A percentile compares a stretch with the other conserved stretches of the same genome.
phyloP scores from a whole-genome alignment of 2,888 invertebrate genomes.

The Copidosoma aretas region DNA sequence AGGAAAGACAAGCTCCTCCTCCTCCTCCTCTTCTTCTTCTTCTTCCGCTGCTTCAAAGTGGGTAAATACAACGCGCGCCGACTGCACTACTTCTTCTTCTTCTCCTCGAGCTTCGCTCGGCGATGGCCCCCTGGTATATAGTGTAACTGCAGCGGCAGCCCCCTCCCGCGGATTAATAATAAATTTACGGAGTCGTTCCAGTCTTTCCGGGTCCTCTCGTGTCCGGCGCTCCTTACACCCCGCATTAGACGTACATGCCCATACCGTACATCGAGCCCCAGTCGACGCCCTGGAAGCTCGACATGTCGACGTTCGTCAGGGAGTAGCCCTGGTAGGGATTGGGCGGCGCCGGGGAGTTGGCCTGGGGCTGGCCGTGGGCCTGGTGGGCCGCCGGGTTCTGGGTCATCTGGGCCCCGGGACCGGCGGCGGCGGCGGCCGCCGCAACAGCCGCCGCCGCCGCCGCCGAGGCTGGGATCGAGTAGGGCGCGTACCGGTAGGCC shows the following conservation, averaged over 20 bases:
- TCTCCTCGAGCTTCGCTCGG: no score
- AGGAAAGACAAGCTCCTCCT: no score
- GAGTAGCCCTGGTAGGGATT: constrained; percentile 80
- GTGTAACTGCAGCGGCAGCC: no score
- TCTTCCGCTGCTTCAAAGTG: no score
- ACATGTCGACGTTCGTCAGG: constrained; percentile 89
- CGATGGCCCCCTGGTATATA: no score
- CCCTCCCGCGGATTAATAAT: no score
- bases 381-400: constrained; percentile 64
- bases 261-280: constrained; percentile 92
- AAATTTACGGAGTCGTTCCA: no score
- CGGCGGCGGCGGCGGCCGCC: constrained; percentile 63
- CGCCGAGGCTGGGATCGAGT: constrained; percentile 57
- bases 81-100: no score
- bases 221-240: not conserved
- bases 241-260: constrained; percentile 83
- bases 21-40: no score
- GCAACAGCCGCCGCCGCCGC: constrained; percentile 59
- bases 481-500: constrained; percentile 58
- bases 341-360: constrained; percentile 67
- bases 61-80: no score
- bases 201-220: not conserved
- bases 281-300: constrained; percentile 89
- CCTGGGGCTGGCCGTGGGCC: constrained; percentile 62
- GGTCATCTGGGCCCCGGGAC: constrained; percentile 67